Evolutionary conservation across 2,113 vertebrate genomes (phyloP), one percentile per base, ranked within the genome.

Genomic region (Romanogobio albipinnatus): DNA sequence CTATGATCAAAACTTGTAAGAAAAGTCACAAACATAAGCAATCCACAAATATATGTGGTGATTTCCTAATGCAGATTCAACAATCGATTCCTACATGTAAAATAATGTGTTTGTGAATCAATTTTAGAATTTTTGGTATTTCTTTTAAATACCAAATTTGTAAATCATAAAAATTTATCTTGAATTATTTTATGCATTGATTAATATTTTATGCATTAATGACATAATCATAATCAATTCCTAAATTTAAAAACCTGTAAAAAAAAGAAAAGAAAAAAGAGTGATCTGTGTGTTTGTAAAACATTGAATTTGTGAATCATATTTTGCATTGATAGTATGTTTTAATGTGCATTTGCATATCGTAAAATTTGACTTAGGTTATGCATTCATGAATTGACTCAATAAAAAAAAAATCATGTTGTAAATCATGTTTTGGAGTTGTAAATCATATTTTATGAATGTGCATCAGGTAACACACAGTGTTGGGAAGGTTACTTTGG

Each of bases 291-390:
- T 33, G 13, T 14, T 62, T 36, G 3, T 66, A 36, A 36, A 85
- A 76, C 75, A 76, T 13, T 71, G 83, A 70, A 61, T 89, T 61
- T 24, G 61, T 84, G 56, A 58, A 49, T 66, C 68, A 71, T 53
- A 73, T 71, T 51, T 47, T 45, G 14, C 39, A 39, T 39, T 39
- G 6, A 6, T 6, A 62, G 78, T 33, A 26, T 53, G 15, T 53
- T 53, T 22, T 26, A 14, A 29, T 64, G 61, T 14, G 13, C 13
- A 64, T 64, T 29, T 29, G 6, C 6, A 24, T 26, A 62, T 62
- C 61, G 4, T 29, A 29, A 62, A 29, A 13, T 6, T 14, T 5
- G 1, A 29, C 29, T 14, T 29, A 3, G 26, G 2, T 66, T 33
- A 2, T 64, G 26, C 45, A 15, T 33, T 33, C 62, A 29, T 70